phyloP scores from a whole-genome alignment of 1,140 invertebrate genomes.

The Eupeodes corollae region DNA sequence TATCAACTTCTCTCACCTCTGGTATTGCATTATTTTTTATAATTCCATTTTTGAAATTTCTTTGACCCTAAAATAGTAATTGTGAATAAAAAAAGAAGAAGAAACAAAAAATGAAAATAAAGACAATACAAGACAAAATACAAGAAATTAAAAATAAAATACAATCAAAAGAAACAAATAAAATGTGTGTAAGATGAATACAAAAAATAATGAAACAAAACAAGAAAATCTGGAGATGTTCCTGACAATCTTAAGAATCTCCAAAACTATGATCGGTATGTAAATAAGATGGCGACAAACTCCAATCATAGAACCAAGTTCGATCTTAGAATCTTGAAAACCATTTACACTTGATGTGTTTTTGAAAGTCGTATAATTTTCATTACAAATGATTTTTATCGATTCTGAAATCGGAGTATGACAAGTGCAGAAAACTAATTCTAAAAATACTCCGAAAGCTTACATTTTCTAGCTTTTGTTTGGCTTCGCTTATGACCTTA shows the following conservation, averaged over 20 bases:
- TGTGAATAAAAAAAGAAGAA: slow-evolving; percentile 19
- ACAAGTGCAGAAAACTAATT: too few species aligned
- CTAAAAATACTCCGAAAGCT: slow-evolving; percentile 21
- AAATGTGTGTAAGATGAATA: background rate
- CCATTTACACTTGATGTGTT: too few species aligned
- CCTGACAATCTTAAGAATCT: too few species aligned
- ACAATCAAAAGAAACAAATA: background rate
- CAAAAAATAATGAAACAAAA: too few species aligned
- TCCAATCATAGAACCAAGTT: too few species aligned
- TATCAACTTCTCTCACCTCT: slow-evolving; percentile 23
- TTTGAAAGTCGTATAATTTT: too few species aligned
- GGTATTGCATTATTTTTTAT: slow-evolving; percentile 30
- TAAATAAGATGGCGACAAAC: too few species aligned
- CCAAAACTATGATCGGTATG: too few species aligned
- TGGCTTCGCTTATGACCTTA: slow-evolving; percentile 74
- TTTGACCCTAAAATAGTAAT: slow-evolving; percentile 21
- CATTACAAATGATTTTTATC: too few species aligned
- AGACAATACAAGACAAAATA: slow-evolving; percentile 1
- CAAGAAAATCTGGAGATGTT: too few species aligned
- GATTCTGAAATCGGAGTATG: too few species aligned
- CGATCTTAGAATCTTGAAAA: too few species aligned
- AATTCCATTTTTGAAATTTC: slow-evolving; percentile 21
- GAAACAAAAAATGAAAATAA: slow-evolving; percentile 13
- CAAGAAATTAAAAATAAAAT: slow-evolving; percentile 3
- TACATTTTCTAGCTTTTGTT: slow-evolving; percentile 78